Base-by-base conservation (phyloP, 2,888 invertebrate species). In the Anagyrus pseudococci region DNA sequence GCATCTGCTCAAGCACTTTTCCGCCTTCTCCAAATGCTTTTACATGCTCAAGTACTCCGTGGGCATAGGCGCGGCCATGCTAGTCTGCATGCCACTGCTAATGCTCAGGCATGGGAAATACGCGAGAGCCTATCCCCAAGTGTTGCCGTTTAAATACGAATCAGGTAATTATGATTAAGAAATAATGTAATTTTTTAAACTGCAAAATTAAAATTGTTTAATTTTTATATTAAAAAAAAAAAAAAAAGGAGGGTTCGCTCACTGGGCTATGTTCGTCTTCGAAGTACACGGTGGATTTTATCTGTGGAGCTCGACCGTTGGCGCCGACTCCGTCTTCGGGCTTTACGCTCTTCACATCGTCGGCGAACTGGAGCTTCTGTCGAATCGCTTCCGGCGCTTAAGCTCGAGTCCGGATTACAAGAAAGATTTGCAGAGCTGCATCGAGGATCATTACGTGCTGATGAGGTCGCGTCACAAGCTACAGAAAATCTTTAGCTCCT, bases 271-370 rank as follows among this genome's bases (percentile, higher is more conserved):
- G 17, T 67, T 49, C 23, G 58, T 17, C 1, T 63, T 64, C 20
- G 63, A 67, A 33, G 26, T 60, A 13, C 13, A 41, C 1, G 17
- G 26, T 10, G 56, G 19, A 7, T 61, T 29, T 7, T 61, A 47
- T 22, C 29, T 69, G 0, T 37, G 66, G 20, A 61, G 41, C 6
- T 26, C 71, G 6, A 67, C 60, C 4, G 43, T 44, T 1, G 67
- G 70, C 0, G 68, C 71, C 7, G 75, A 76, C 41, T 67, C 69
- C 0, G 58, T 73, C 3, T 75, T 74, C 55, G 72, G 73, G 6
- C 63, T 71, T 7, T 72, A 71, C 41, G 50, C 71, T 19, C 71
- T 74, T 50, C 73, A 74, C 48, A 70, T 76, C 55, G 64, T 69
- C 1, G 70, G 71, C 6, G 65, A 72, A 20, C 49, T 76, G n/a